phyloP scores from a whole-genome alignment of 2,888 invertebrate species.

The Ischnus inquisitorius region DNA sequence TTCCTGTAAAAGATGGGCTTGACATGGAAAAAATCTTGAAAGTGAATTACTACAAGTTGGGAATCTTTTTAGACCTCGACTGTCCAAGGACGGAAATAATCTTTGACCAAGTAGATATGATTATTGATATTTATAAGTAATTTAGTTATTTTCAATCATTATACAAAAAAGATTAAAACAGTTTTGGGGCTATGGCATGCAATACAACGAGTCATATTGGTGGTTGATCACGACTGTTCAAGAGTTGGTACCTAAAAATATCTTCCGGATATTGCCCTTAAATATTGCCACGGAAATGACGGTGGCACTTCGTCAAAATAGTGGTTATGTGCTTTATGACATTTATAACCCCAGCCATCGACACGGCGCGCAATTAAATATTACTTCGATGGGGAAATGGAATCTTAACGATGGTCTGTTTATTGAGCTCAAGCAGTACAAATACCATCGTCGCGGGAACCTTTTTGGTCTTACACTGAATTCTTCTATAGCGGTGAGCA shows the following conservation, averaged over 20 bases:
- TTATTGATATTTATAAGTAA: background rate
- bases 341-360: conserved; percentile 80
- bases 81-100: conserved; percentile 73
- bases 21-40: conserved; percentile 71
- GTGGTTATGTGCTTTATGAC: conserved; percentile 75
- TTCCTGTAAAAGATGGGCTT: conserved; percentile 67
- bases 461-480: conserved; percentile 76
- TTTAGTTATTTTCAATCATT: background rate
- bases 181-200: conserved; percentile 73
- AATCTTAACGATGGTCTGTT: conserved; percentile 69
- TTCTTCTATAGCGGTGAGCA: conserved; percentile 76
- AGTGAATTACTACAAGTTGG: conserved; percentile 76
- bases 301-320: conserved; percentile 66
- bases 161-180: conserved; percentile 39
- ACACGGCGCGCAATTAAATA: conserved; percentile 76
- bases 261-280: conserved; percentile 73
- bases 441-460: conserved; percentile 78
- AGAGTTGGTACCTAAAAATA: conserved; percentile 66
- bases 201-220: conserved; percentile 79
- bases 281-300: conserved; percentile 78
- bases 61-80: conserved; percentile 77
- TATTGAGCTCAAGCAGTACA: conserved; percentile 75
- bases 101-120: conserved; percentile 74
- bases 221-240: conserved; percentile 76
- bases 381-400: conserved; percentile 78